Evolutionary conservation across 2,113 vertebrate genomes (phyloP).

Genomic region (Colinus virginianus): DNA sequence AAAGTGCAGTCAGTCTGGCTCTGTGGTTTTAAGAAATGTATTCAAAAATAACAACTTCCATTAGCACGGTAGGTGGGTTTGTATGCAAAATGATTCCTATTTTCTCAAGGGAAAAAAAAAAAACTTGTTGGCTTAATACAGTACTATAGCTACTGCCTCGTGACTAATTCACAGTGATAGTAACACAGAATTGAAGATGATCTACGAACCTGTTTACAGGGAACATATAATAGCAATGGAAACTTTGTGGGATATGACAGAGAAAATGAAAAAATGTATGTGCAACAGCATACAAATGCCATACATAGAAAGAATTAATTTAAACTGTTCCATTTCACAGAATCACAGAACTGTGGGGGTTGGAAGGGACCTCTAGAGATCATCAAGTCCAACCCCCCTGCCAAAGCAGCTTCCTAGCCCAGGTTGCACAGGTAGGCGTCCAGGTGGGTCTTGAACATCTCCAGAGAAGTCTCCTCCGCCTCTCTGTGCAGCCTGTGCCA

Average conservation of each 20-base stretch:
- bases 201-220: not conserved
- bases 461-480: too few relatives aligned
- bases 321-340: not conserved
- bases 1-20: slow-evolving; percentile 40
- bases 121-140: slow-evolving; percentile 11
- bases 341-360: too few relatives aligned
- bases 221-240: not conserved
- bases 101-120: slow-evolving; percentile 29
- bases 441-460: too few relatives aligned
- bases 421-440: too few relatives aligned
- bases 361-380: too few relatives aligned
- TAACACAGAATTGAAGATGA: not conserved
- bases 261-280: not conserved
- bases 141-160: not conserved
- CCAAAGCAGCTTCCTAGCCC: too few relatives aligned
- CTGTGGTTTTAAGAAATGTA: slow-evolving; percentile 42
- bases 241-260: not conserved
- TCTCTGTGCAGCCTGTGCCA: too few relatives aligned
- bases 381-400: too few relatives aligned
- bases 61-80: slow-evolving; percentile 44
- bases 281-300: not conserved
- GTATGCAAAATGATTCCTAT: slow-evolving; percentile 50
- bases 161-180: slow-evolving; percentile 29
- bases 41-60: slow-evolving; percentile 46
- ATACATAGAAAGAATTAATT: not conserved